Evolutionary conservation across 2,888 invertebrate genomes (phyloP), one percentile per base, ranked within the genome.

Genomic region (Oasisia sp.): DNA sequence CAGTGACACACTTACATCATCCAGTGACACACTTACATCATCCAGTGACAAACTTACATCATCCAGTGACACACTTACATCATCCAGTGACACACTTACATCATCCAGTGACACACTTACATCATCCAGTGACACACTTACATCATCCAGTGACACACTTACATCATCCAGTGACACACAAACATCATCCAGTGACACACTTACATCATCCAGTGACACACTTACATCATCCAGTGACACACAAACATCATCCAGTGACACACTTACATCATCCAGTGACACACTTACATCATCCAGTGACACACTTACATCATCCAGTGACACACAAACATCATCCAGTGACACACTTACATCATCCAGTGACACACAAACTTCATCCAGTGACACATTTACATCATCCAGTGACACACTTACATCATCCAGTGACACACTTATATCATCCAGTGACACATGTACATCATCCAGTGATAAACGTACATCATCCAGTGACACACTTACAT

Each of bases 251-350:
- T 95, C 95, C 38, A 94, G 94, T 91, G 94, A 94, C 38, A 95
- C n/a, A n/a, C n/a, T n/a, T n/a, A n/a, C n/a, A n/a, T n/a, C 94
- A 45, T 95, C 95, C 38, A 94, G 94, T 91, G 94, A 94, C 38
- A 95, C n/a, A n/a, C n/a, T n/a, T n/a, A n/a, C n/a, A n/a, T n/a
- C 94, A 45, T 95, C 95, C 38, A 94, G 94, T 91, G 94, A 94
- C 38, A 95, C n/a, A n/a, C n/a, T n/a, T n/a, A n/a, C n/a, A n/a
- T n/a, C 94, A 45, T 95, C 95, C 38, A 94, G 94, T 91, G 94
- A 94, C 38, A 95, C n/a, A n/a, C n/a, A n/a, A n/a, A n/a, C n/a
- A n/a, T n/a, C 94, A 45, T 95, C 95, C 38, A 94, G 94, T 91
- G 94, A 94, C 38, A 95, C n/a, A n/a, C n/a, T n/a, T n/a, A n/a